Percentiles rank a stretch among this genome's conserved stretches.
These are phyloP conservation scores for Protonibea diacanthus DNA, from an alignment of 2,797 vertebrate species.

Conservation along the genomic window DNA sequence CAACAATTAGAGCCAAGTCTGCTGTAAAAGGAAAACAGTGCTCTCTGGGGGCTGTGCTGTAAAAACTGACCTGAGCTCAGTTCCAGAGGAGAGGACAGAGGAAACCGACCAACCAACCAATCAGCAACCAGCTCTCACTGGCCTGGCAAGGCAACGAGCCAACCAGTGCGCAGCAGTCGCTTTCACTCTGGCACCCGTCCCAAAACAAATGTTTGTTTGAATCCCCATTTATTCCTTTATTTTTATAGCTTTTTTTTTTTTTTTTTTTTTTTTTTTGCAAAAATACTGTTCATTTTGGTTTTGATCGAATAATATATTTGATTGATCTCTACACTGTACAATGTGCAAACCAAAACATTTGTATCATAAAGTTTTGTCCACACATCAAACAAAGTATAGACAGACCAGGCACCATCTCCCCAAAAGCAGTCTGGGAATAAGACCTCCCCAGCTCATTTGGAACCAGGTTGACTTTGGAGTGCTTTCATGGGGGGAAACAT, in stretches of 20 bases:
- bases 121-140: constrained; percentile 69
- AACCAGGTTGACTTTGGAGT: constrained; percentile 5
- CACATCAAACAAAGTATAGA: constrained; percentile 7
- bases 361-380: constrained; percentile 5
- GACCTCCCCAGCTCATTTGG: background rate
- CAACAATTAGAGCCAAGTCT: constrained; percentile 15
- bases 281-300: background rate
- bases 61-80: constrained; percentile 81
- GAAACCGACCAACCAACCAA: constrained; percentile 66
- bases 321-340: background rate
- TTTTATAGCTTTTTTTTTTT: background rate
- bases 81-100: constrained; percentile 76
- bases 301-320: constrained; percentile 7
- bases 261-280: background rate
- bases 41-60: constrained; percentile 69
- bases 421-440: constrained; percentile 16
- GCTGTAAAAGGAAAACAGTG: constrained; percentile 10
- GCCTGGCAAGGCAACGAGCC: constrained; percentile 39
- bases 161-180: constrained; percentile 45
- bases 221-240: background rate
- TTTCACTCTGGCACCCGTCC: constrained; percentile 73
- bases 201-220: background rate
- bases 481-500: constrained; percentile 7
- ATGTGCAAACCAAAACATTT: background rate
- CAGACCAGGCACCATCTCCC: background rate